Conservation (phyloP, 2,888 invertebrate species). For the Hyles lineata region DNA sequence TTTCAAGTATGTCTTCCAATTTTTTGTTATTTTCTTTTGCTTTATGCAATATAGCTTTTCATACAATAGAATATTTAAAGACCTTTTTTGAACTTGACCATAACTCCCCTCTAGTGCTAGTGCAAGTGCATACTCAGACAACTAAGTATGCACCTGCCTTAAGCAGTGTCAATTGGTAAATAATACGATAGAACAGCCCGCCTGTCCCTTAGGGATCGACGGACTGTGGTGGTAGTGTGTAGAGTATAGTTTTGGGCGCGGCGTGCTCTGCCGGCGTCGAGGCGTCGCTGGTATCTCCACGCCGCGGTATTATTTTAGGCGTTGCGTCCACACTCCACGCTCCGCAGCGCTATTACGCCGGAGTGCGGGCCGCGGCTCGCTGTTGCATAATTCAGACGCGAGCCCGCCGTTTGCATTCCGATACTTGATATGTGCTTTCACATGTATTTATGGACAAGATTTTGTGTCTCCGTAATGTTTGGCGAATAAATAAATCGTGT, state of each 20-base stretch:
- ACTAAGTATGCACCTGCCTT: neutral
- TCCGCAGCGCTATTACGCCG: conserved; percentile 76
- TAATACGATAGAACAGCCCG: neutral
- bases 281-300: conserved; percentile 44
- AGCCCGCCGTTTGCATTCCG: conserved; percentile 83
- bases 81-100: neutral
- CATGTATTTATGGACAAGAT: conserved; percentile 85
- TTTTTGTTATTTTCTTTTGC: too few species aligned
- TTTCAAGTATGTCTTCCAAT: neutral
- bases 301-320: conserved; percentile 73
- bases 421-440: conserved; percentile 85
- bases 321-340: conserved; percentile 60
- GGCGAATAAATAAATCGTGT: conserved; percentile 84
- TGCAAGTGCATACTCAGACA: neutral
- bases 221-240: neutral
- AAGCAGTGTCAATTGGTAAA: neutral
- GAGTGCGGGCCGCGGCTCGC: conserved; percentile 59
- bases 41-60: too few species aligned
- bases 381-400: conserved; percentile 84
- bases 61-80: neutral
- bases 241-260: neutral
- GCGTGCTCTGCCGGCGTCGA: neutral
- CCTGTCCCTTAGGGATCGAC: neutral
- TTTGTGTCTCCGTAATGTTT: conserved; percentile 84
- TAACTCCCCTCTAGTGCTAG: neutral